Conservation (phyloP, 1,140 invertebrate genomes). For the Rhizoglyphus robini region DNA sequence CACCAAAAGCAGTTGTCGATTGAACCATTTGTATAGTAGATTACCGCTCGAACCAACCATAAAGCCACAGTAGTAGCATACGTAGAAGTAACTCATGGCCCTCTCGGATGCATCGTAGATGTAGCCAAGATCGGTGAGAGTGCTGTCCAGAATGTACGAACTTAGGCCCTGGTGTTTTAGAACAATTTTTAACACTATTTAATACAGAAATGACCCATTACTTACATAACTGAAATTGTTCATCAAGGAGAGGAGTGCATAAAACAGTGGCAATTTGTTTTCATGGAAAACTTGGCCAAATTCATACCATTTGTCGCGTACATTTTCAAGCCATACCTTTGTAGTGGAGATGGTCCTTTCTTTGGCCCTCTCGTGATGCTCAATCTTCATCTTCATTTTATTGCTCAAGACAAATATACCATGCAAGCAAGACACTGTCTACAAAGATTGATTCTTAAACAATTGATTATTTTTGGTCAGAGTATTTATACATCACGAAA, state of each 20-base stretch:
- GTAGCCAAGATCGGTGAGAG: neutral
- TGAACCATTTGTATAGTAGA: neutral
- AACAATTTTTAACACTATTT: too few species aligned
- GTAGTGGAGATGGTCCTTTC: too few species aligned
- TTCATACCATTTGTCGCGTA: neutral
- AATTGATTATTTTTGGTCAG: too few species aligned
- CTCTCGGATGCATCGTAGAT: neutral
- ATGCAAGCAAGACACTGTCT: too few species aligned
- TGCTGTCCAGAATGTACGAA: neutral
- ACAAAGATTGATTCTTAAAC: too few species aligned
- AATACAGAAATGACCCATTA: neutral
- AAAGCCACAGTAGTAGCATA: neutral
- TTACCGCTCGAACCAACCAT: neutral
- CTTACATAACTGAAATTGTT: neutral
- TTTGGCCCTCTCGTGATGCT: too few species aligned
- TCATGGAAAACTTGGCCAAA: neutral
- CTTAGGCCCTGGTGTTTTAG: neutral
- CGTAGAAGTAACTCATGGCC: neutral
- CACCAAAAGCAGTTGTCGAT: neutral
- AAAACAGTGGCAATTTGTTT: neutral
- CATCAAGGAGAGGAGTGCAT: neutral
- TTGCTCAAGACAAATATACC: too few species aligned
- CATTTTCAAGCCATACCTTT: too few species aligned
- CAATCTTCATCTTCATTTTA: too few species aligned
- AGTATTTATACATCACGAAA: too few species aligned